Conservation (phyloP, 2,888 invertebrate species). For the Rhimphoctona megacephalus region DNA sequence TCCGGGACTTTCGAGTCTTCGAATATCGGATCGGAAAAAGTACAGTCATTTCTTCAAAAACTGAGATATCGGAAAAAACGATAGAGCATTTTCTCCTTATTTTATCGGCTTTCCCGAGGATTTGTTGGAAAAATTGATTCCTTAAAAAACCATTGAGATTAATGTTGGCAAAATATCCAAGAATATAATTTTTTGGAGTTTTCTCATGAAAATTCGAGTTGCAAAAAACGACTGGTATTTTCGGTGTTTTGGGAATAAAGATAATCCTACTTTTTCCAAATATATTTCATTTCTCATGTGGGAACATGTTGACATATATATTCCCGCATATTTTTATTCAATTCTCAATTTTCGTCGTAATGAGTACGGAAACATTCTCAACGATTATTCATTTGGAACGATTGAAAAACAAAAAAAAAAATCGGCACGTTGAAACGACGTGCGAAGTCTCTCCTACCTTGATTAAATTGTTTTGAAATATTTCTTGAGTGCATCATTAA, state of each 20-base stretch:
- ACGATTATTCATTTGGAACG: background rate
- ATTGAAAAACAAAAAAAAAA: background rate
- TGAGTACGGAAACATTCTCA: background rate
- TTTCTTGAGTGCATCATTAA: conserved; percentile 34
- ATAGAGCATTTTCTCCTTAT: too few relatives aligned
- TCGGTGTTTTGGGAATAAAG: background rate
- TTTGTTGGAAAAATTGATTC: too few relatives aligned
- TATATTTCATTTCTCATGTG: background rate
- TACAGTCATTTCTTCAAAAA: too few relatives aligned
- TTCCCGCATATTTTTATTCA: background rate
- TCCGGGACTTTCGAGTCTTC: background rate
- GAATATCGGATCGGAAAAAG: too few relatives aligned
- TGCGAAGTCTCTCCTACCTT: background rate
- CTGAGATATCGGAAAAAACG: too few relatives aligned
- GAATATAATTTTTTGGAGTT: too few relatives aligned
- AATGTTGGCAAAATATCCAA: too few relatives aligned
- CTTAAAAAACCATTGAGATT: too few relatives aligned
- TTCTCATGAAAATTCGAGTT: too few relatives aligned
- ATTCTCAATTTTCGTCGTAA: conserved; percentile 6
- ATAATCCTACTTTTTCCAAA: background rate
- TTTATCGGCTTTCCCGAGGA: too few relatives aligned
- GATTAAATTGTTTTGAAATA: conserved; percentile 30
- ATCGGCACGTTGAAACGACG: conserved; percentile 8
- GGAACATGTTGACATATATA: too few relatives aligned
- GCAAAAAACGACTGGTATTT: background rate